A percentile compares a stretch with the other conserved stretches of the same genome.
Conservation (phyloP, 2,113 vertebrate genomes). For the Helogale parvula region DNA sequence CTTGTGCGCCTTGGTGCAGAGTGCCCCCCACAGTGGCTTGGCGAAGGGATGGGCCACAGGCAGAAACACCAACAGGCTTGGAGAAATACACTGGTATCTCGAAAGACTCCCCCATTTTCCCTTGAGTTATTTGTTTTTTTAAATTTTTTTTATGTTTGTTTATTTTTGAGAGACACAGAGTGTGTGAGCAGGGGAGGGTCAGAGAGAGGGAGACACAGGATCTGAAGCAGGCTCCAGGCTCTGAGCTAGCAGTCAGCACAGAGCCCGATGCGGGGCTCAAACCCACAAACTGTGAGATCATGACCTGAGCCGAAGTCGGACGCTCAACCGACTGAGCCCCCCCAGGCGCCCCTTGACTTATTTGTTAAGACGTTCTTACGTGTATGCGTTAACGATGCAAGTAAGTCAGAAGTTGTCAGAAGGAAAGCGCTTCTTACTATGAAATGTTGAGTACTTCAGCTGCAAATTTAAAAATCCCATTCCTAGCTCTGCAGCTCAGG, state of each 20-base stretch:
- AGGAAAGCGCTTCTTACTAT: neutral
- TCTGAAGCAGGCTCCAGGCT: too few species aligned
- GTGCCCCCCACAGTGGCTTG: accelerated
- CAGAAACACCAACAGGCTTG: neutral
- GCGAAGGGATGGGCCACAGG: neutral
- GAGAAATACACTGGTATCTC: neutral
- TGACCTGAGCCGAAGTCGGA: too few species aligned
- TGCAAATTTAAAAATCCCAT: neutral
- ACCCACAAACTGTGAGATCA: too few species aligned
- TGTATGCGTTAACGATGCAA: neutral
- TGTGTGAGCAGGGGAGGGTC: too few species aligned
- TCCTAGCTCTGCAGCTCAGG: neutral
- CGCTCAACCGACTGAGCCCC: too few species aligned
- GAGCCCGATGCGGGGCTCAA: too few species aligned
- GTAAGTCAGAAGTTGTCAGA: neutral
- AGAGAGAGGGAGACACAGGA: too few species aligned
- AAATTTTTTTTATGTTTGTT: too few species aligned
- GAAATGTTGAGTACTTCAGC: neutral
- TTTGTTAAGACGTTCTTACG: neutral
- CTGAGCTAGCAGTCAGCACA: too few species aligned
- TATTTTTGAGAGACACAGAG: too few species aligned
- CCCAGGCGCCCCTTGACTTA: neutral
- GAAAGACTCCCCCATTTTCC: neutral
- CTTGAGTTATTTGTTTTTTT: neutral
- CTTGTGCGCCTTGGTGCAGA: neutral